Percentiles rank a stretch among this genome's conserved stretches.
Conservation (phyloP, 2,113 vertebrate species). For the Neoarius graeffei region DNA sequence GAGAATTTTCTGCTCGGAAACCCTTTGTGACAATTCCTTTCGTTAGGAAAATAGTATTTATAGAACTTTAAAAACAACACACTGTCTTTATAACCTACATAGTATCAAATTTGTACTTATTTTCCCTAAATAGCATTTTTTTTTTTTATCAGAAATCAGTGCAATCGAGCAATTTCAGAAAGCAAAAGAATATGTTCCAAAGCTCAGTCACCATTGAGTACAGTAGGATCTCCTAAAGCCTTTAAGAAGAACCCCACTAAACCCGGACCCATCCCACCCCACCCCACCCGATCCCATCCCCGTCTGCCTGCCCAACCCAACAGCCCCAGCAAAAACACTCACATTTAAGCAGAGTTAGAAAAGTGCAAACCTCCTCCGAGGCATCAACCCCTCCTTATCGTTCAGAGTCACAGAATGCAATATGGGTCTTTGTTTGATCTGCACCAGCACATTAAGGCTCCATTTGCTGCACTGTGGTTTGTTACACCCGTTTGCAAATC, state of each 20-base stretch:
- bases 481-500: slow-evolving; percentile 31
- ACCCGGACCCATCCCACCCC: neutral
- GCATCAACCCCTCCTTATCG: slow-evolving; percentile 58
- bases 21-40: slow-evolving; percentile 57
- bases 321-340: slow-evolving; percentile 58
- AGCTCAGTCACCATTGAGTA: slow-evolving; percentile 58
- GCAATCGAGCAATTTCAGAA: slow-evolving; percentile 69
- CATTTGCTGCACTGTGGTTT: slow-evolving; percentile 58
- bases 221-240: slow-evolving; percentile 52
- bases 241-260: slow-evolving; percentile 30
- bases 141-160: slow-evolving; percentile 65
- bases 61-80: slow-evolving; percentile 61
- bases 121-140: slow-evolving; percentile 60
- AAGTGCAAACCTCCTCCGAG: slow-evolving; percentile 70
- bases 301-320: slow-evolving; percentile 23
- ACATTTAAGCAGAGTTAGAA: slow-evolving; percentile 70
- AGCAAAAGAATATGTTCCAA: slow-evolving; percentile 58
- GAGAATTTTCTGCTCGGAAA: slow-evolving; percentile 55
- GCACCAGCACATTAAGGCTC: slow-evolving; percentile 72
- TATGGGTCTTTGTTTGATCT: slow-evolving; percentile 72
- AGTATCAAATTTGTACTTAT: slow-evolving; percentile 59
- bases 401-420: slow-evolving; percentile 59
- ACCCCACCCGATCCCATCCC: neutral
- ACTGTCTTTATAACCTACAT: slow-evolving; percentile 56
- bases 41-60: slow-evolving; percentile 62